A percentile compares a stretch with the other conserved stretches of the same genome.
These are phyloP conservation scores for Balaenoptera acutorostrata DNA, from an alignment of 2,113 vertebrate species.

Conservation along the genomic window DNA sequence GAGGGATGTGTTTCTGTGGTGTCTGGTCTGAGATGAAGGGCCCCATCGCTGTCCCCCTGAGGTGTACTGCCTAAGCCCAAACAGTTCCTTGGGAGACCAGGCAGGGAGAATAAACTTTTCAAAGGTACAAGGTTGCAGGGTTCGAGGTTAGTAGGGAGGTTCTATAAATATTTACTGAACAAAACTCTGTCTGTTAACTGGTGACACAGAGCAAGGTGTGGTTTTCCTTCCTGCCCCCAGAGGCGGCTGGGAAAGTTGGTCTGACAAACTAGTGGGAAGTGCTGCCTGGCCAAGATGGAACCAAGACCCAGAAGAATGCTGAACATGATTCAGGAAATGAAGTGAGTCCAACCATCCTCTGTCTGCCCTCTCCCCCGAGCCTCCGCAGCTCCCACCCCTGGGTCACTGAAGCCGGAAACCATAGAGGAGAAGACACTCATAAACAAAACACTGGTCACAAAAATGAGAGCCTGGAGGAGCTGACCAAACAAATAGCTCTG, in stretches of 20 bases:
- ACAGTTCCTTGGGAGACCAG: not conserved
- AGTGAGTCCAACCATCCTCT: slow-evolving; percentile 46
- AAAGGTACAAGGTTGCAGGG: slow-evolving; percentile 27
- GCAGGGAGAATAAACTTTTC: slow-evolving; percentile 21
- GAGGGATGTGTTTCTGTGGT: not conserved
- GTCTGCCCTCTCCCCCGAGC: not conserved
- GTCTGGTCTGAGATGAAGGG: not conserved
- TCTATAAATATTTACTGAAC: slow-evolving; percentile 56
- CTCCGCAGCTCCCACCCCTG: slow-evolving; percentile 34
- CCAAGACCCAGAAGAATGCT: not conserved
- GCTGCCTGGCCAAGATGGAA: slow-evolving; percentile 3
- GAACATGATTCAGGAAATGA: slow-evolving; percentile 52
- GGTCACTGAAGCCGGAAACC: slow-evolving; percentile 47
- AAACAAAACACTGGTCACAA: slow-evolving; percentile 52
- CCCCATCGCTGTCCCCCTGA: not conserved
- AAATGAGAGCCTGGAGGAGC: not conserved
- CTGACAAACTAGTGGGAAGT: slow-evolving; percentile 48
- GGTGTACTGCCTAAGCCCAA: not conserved
- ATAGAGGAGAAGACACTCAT: slow-evolving; percentile 31
- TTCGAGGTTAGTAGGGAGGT: slow-evolving; percentile 52
- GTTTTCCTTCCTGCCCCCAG: slow-evolving; percentile 31
- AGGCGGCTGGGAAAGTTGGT: slow-evolving; percentile 30
- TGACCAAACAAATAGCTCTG: slow-evolving; percentile 11
- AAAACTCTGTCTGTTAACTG: slow-evolving; percentile 45
- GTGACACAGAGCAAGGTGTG: slow-evolving; percentile 54